phyloP scores from a whole-genome alignment of 92 coral and sea anemone genomes.

The Porites divaricata region DNA sequence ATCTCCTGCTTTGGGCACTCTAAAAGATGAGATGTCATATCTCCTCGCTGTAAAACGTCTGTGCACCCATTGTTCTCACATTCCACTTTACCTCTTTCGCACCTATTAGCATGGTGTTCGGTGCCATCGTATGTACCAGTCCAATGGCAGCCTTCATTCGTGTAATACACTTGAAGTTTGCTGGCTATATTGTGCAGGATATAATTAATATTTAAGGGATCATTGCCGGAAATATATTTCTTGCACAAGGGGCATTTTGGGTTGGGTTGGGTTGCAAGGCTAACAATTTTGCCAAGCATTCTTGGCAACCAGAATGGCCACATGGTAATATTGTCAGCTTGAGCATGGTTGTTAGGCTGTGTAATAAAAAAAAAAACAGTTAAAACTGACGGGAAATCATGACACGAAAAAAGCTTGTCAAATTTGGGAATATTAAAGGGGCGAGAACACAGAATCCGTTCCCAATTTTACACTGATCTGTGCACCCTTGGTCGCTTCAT shows the following conservation, averaged over 20 bases:
- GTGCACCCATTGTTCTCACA: not conserved
- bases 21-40: not conserved
- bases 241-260: conserved; percentile 7
- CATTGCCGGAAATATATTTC: not conserved
- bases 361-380: no score
- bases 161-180: not conserved
- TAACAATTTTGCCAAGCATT: no score
- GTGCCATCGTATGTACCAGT: not conserved
- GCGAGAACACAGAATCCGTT: no score
- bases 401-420: no score
- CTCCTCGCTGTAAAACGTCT: not conserved
- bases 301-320: no score
- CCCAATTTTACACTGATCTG: no score
- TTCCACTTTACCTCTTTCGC: not conserved
- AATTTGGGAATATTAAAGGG: no score
- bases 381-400: no score
- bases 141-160: not conserved
- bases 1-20: not conserved
- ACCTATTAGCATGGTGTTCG: not conserved
- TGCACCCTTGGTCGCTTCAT: no score
- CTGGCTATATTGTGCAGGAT: not conserved
- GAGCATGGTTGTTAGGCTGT: no score
- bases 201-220: not conserved
- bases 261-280: not conserved
- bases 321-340: no score